phyloP scores from a whole-genome alignment of 2,888 invertebrate genomes.

The Melipona bicolor region DNA sequence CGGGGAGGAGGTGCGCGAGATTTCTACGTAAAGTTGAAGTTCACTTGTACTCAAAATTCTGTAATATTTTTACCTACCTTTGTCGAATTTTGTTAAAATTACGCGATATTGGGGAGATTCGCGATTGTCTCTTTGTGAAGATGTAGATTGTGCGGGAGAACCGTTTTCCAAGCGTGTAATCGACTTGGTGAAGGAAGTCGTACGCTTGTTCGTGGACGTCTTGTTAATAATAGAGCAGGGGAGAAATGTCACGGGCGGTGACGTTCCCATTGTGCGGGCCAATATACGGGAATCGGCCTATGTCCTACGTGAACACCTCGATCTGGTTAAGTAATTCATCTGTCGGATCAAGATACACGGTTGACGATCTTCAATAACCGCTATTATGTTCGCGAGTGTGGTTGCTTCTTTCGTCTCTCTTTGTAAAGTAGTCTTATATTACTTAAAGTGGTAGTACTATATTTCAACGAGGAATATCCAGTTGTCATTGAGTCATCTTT shows the following conservation, averaged over 20 bases:
- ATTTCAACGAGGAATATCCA: not conserved
- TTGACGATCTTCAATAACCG: too few relatives aligned
- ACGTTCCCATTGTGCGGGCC: conserved; percentile 58
- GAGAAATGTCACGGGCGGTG: conserved; percentile 64
- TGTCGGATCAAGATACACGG: not conserved
- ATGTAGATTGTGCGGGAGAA: not conserved
- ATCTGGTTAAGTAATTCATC: not conserved
- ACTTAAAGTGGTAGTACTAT: too few relatives aligned
- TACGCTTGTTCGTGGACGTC: not conserved
- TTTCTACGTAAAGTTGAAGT: too few relatives aligned
- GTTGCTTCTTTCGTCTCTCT: not conserved
- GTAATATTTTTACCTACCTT: too few relatives aligned
- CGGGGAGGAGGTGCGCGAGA: too few relatives aligned
- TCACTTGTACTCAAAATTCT: too few relatives aligned
- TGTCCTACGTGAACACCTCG: not conserved
- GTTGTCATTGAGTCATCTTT: not conserved
- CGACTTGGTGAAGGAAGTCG: not conserved
- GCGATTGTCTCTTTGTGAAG: not conserved
- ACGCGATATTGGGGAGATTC: too few relatives aligned
- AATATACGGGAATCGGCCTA: conserved; percentile 34
- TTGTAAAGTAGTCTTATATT: not conserved
- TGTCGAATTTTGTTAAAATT: too few relatives aligned
- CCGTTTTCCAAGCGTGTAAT: not conserved
- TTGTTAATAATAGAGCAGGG: conserved; percentile 41
- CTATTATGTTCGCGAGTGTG: not conserved